Evolutionary conservation across 2,888 invertebrate genomes (phyloP).

Genomic region (Tetheella fluctuosa): DNA sequence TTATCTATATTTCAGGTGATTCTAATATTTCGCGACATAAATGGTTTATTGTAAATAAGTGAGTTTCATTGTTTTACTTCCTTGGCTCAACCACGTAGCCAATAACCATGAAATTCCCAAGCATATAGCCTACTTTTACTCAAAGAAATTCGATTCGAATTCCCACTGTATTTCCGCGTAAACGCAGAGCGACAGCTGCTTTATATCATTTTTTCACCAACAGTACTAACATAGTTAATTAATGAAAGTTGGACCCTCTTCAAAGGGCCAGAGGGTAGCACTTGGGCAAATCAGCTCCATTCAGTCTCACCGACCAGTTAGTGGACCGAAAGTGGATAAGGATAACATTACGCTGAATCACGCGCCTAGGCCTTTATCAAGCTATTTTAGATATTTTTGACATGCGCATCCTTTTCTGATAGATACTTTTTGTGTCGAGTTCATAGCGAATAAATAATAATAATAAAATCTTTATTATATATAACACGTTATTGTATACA

Average conservation of each 20-base stretch:
- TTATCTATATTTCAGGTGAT: no score
- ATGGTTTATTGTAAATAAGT: no score
- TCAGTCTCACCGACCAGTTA: not conserved
- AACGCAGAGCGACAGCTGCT: not conserved
- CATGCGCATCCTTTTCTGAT: not conserved
- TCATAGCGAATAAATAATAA: no score
- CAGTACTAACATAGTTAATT: not conserved
- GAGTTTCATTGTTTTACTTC: no score
- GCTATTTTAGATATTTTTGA: not conserved
- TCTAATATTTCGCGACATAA: no score
- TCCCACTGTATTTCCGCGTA: no score
- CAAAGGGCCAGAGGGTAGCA: not conserved
- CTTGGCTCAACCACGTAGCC: no score
- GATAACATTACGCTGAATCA: not conserved
- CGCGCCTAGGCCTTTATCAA: not conserved
- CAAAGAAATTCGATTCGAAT: no score
- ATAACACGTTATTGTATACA: no score
- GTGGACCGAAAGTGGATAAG: not conserved
- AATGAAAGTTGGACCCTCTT: conserved; percentile 5
- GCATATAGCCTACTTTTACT: no score
- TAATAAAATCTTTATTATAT: no score
- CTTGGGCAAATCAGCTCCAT: not conserved
- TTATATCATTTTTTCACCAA: not conserved
- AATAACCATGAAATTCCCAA: no score
- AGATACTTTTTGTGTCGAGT: not conserved